A percentile compares a stretch with the other conserved stretches of the same genome.
Evolutionary conservation across 1,140 invertebrate genomes (phyloP).

Genomic region (Drosophila obscura): DNA sequence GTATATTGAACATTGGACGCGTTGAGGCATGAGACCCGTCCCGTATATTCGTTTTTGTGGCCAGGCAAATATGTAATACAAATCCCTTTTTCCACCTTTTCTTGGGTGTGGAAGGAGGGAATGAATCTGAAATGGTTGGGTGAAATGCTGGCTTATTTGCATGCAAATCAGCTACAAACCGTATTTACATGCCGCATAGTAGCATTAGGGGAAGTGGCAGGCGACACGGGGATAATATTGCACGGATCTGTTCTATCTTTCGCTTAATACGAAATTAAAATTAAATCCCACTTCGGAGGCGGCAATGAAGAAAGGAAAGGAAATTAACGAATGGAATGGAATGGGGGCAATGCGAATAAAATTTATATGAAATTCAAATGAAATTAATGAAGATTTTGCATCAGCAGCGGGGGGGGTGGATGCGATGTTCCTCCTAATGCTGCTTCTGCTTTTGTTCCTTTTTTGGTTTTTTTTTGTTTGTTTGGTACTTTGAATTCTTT

Average conservation of each 20-base stretch:
- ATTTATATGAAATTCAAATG: slow-evolving; percentile 62
- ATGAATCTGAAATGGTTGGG: not conserved
- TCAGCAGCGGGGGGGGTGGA: slow-evolving; percentile 8
- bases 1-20: slow-evolving; percentile 15
- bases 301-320: slow-evolving; percentile 12
- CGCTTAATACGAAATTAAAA: slow-evolving; percentile 55
- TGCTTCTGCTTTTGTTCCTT: not conserved
- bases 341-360: too few relatives aligned
- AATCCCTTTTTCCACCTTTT: not conserved
- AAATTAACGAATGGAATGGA: too few relatives aligned
- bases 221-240: slow-evolving; percentile 10
- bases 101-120: not conserved
- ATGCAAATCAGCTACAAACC: slow-evolving; percentile 62
- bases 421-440: too few relatives aligned
- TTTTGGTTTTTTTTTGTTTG: too few relatives aligned
- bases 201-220: too few relatives aligned
- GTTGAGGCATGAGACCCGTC: slow-evolving; percentile 24
- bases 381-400: slow-evolving; percentile 73
- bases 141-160: slow-evolving; percentile 57
- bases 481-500: not conserved
- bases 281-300: slow-evolving; percentile 58
- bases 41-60: slow-evolving; percentile 25
- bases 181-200: slow-evolving; percentile 45
- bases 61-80: slow-evolving; percentile 13
- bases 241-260: slow-evolving; percentile 34